Percentiles rank a stretch among this genome's conserved stretches.
Evolutionary conservation across 2,888 invertebrate genomes (phyloP).

Genomic region (Mythimna albipuncta): DNA sequence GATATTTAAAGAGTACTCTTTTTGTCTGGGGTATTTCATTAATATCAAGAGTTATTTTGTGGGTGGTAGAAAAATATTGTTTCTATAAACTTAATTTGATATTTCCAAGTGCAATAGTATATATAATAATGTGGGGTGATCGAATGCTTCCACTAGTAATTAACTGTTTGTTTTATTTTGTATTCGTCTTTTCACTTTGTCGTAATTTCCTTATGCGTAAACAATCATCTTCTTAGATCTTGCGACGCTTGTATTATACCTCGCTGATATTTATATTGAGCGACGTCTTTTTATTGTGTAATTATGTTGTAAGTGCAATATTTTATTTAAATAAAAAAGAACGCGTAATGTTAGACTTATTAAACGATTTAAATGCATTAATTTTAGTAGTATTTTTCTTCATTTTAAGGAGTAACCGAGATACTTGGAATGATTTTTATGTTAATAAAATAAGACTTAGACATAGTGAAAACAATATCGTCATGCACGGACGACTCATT

Average conservation of each 20-base stretch:
- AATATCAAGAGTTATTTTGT: background rate
- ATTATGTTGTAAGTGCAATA: background rate
- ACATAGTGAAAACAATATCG: too few species aligned
- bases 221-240: background rate
- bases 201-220: background rate
- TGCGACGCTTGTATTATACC: background rate
- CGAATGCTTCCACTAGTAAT: background rate
- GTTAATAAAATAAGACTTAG: too few species aligned
- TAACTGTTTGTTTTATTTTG: slow-evolving; percentile 9
- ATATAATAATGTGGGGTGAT: too few species aligned
- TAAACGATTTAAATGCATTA: too few species aligned
- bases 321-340: background rate
- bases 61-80: background rate
- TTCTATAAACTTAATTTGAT: too few species aligned
- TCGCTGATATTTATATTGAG: slow-evolving; percentile 11
- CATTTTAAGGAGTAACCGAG: too few species aligned
- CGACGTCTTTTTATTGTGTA: background rate
- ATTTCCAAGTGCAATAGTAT: too few species aligned
- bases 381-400: too few species aligned
- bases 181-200: slow-evolving; percentile 11
- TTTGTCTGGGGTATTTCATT: slow-evolving; percentile 20
- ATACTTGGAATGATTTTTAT: too few species aligned
- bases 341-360: too few species aligned
- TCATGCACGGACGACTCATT: too few species aligned
- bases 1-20: background rate